Conservation (phyloP, 2,113 vertebrate species). For the Hemichromis elongatus region DNA sequence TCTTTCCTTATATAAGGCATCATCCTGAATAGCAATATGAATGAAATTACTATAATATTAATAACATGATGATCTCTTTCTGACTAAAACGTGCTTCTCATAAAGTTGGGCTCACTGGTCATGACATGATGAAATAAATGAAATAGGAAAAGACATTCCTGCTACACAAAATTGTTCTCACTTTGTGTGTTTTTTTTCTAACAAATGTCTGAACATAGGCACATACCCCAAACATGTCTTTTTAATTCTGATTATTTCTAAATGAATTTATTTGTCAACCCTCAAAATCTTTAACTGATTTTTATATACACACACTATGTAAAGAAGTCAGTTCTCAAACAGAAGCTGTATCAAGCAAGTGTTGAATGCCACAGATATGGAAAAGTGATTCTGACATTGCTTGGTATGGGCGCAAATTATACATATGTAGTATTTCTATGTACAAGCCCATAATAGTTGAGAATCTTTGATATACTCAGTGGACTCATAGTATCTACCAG, state of each 20-base stretch:
- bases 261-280: not conserved
- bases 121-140: not conserved
- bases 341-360: not conserved
- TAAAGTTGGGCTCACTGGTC: not conserved
- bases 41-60: not conserved
- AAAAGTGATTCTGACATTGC: not conserved
- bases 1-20: not conserved
- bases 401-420: not conserved
- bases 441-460: not conserved
- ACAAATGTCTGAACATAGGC: not conserved
- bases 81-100: not conserved
- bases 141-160: not conserved
- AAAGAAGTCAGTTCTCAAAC: not conserved
- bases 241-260: not conserved
- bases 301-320: not conserved
- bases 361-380: not conserved
- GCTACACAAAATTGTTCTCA: not conserved
- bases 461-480: not conserved
- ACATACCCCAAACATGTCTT: not conserved
- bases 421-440: not conserved
- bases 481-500: not conserved
- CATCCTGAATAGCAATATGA: not conserved
- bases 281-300: not conserved
- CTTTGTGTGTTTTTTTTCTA: not conserved
- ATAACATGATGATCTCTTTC: not conserved